These are phyloP conservation scores for Chloropsis hardwickii DNA, from an alignment of 2,113 vertebrate species.

Conservation along the genomic window DNA sequence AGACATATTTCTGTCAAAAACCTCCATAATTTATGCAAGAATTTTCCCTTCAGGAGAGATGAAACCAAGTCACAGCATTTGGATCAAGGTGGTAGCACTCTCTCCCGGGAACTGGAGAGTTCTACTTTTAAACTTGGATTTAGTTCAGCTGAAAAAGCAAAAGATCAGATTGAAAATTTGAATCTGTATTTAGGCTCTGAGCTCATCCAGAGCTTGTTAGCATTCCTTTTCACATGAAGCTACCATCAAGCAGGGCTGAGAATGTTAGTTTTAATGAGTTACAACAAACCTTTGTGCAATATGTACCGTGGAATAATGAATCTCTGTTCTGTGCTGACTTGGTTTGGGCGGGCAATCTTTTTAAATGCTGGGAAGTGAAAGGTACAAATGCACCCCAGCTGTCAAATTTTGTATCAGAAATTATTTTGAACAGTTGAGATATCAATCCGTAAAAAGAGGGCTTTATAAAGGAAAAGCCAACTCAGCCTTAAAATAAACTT, in stretches of 20 bases:
- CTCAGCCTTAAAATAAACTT: constrained; percentile 48
- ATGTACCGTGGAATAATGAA: background rate
- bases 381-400: background rate
- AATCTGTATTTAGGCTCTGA: background rate
- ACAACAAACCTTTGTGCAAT: background rate
- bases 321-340: background rate
- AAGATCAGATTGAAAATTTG: background rate
- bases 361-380: background rate
- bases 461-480: constrained; percentile 16
- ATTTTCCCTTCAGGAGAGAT: background rate
- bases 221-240: background rate
- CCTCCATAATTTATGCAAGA: background rate
- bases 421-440: background rate
- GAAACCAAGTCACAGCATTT: background rate
- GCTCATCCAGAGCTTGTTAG: background rate
- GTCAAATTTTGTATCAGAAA: constrained; percentile 4
- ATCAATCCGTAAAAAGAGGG: background rate
- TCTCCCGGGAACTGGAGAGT: background rate
- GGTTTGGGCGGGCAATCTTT: background rate
- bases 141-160: background rate
- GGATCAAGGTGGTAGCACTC: background rate
- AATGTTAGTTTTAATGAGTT: constrained; percentile 10
- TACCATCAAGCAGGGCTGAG: background rate
- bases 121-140: background rate
- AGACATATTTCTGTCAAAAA: background rate